Evolutionary conservation across 1,140 invertebrate genomes (phyloP).

Genomic region (Chrysopa pallens): DNA sequence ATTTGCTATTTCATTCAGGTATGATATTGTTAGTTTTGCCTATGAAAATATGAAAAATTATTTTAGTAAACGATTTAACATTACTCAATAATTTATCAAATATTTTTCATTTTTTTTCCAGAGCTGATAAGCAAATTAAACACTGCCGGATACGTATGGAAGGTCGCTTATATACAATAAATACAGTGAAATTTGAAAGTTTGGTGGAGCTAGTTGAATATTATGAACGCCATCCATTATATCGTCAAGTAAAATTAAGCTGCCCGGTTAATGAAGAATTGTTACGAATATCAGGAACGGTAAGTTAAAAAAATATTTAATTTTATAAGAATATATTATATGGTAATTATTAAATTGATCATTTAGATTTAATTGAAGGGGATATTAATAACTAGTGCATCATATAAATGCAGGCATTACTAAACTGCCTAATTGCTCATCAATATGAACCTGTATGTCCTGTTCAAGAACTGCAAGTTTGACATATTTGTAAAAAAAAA

Average conservation of each 20-base stretch:
- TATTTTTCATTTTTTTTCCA: slow-evolving; percentile 23
- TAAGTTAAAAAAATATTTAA: slow-evolving; percentile 26
- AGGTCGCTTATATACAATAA: slow-evolving; percentile 77
- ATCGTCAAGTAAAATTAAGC: slow-evolving; percentile 72
- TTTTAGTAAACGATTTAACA: no score
- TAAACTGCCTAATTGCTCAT: no score
- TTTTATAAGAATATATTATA: no score
- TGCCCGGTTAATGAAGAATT: slow-evolving; percentile 74
- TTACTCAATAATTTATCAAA: neutral
- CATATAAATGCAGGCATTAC: no score
- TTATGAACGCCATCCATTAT: slow-evolving; percentile 80
- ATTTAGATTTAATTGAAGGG: no score
- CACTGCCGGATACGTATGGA: slow-evolving; percentile 88
- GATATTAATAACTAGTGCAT: no score
- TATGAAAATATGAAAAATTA: no score
- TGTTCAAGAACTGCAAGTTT: no score
- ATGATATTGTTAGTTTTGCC: slow-evolving; percentile 9
- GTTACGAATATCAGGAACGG: slow-evolving; percentile 41
- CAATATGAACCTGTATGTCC: no score
- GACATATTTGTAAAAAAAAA: no score
- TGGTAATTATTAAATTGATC: no score
- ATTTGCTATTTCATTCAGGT: slow-evolving; percentile 92
- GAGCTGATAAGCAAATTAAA: slow-evolving; percentile 84
- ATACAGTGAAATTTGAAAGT: slow-evolving; percentile 81
- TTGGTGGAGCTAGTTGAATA: slow-evolving; percentile 82